Evolutionary conservation across 2,888 invertebrate genomes (phyloP), one percentile per base, ranked within the genome.

Genomic region (Autographa pulchrina): DNA sequence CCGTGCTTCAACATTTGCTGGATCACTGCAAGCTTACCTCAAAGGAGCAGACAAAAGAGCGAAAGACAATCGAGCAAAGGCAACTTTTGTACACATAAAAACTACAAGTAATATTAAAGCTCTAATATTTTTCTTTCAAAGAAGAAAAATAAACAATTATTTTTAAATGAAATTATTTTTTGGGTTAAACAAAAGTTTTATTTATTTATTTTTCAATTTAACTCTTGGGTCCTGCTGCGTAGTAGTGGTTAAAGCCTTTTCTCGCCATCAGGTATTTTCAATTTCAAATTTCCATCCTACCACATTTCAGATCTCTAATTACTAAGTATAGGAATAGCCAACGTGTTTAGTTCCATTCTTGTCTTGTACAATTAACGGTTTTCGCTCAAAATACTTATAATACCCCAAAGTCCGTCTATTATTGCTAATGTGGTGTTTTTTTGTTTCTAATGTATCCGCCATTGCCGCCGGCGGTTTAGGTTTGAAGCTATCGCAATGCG

Each of bases 1-100:
- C 84, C 62, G 70, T 82, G 70, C 78, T 71, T 80, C 77, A 82
- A 76, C 76, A 72, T 83, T 83, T 72, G 64, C 72, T 70, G 73
- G 78, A 82, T 76, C 75, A 77, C 70, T 70, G 74, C 61, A 75
- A 71, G 81, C 79, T 83, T 84, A 77, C 81, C 74, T 75, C 69
- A 73, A 75, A 83, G 70, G 65, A 62, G 54, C 65, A 70, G 52
- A 77, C 73, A 83, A 84, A 77, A 85, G 74, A 70, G 67, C 54
- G 75, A 54, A 84, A 80, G 75, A 77, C 75, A 75, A 79, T 69
- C 74, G 65, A 70, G 72, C 65, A 65, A 75, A 83, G 75, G 65
- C 62, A 60, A 72, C 32, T 74, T 72, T 66, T 67, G 41, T 16
- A 70, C 54, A 38, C 6, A 74, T 48, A 70, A 67, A 70, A 72